Evolutionary conservation across 1,140 invertebrate genomes (phyloP).

Genomic region (Frieseomelitta varia): DNA sequence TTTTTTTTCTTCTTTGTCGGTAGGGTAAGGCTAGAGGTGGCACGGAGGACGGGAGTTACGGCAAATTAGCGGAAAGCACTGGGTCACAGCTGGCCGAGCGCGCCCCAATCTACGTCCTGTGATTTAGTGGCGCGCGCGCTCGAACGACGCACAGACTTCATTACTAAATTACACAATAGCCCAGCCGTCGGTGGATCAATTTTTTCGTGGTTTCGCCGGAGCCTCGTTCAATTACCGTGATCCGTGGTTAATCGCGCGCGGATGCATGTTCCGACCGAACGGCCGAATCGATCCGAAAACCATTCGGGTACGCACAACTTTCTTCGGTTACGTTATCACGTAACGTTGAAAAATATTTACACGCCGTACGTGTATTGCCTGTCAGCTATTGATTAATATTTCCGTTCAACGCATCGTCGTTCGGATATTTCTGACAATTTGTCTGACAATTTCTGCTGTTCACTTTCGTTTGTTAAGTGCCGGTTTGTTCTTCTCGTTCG

Average conservation of each 20-base stretch:
- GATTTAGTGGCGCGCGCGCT: conserved; percentile 73
- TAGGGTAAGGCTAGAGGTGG: conserved; percentile 40
- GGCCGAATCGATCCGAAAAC: not conserved
- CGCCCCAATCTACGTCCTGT: conserved; percentile 76
- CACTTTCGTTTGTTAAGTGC: too few relatives aligned
- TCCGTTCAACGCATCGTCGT: not conserved
- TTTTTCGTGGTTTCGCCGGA: conserved; percentile 52
- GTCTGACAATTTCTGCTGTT: not conserved
- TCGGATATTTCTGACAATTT: not conserved
- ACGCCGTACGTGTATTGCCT: too few relatives aligned
- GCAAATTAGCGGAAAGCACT: conserved; percentile 72
- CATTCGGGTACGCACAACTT: not conserved
- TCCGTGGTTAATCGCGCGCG: conserved; percentile 38
- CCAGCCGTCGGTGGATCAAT: conserved; percentile 67
- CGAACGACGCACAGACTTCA: conserved; percentile 74
- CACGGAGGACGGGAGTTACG: conserved; percentile 52
- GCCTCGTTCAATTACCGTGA: conserved; percentile 53
- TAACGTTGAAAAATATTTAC: not conserved
- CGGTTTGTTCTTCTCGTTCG: too few relatives aligned
- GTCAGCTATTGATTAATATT: not conserved
- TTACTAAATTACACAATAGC: conserved; percentile 77
- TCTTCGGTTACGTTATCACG: not conserved
- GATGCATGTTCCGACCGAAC: not conserved
- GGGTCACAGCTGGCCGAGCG: conserved; percentile 76
- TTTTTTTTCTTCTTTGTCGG: not conserved